Conservation (phyloP, 2,888 invertebrate genomes). For the Meiosimyza platycephala region DNA sequence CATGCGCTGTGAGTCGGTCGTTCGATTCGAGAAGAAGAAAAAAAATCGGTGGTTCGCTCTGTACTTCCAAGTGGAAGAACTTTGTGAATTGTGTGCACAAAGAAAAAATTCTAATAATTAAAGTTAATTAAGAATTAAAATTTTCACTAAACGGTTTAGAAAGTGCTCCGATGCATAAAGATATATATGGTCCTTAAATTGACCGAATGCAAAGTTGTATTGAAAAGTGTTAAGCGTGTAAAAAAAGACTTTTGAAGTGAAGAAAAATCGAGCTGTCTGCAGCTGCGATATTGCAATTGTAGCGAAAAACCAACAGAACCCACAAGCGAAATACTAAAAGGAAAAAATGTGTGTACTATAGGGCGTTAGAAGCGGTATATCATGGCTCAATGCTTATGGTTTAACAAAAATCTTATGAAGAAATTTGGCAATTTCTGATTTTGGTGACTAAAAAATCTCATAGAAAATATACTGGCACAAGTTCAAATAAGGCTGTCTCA, state of each 20-base stretch:
- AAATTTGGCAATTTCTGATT: slow-evolving; percentile 2
- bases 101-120: neutral
- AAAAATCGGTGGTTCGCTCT: neutral
- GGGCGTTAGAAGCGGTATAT: neutral
- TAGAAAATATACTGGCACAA: neutral
- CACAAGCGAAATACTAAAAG: neutral
- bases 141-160: no score
- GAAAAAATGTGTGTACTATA: slow-evolving; percentile 5
- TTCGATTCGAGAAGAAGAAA: slow-evolving; percentile 3
- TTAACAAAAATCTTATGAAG: neutral
- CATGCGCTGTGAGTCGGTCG: slow-evolving; percentile 21
- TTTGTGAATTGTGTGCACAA: slow-evolving; percentile 35
- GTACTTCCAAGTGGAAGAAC: neutral
- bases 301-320: slow-evolving; percentile 17
- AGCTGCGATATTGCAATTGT: slow-evolving; percentile 9
- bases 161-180: no score
- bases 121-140: no score
- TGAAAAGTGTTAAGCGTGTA: no score
- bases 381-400: no score
- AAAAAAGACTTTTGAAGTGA: neutral
- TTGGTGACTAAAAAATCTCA: neutral
- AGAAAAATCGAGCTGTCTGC: neutral
- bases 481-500: no score
- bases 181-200: no score
- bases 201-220: no score